Evolutionary conservation across 2,113 vertebrate genomes (phyloP).

Genomic region (sheep (Ovis aries)): ARS-UI_Ramb_v3.0 NC_056065.1:9286001-9286500

Average conservation of each 20-base stretch:
- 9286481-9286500: neutral
- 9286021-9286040: neutral
- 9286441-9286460: neutral
- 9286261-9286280: neutral
- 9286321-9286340: neutral
- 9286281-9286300: neutral
- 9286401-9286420: neutral
- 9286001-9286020: neutral
- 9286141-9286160: neutral
- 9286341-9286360: neutral
- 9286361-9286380: neutral
- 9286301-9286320: neutral
- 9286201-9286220: neutral
- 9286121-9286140: neutral
- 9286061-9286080: neutral
- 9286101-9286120: neutral
- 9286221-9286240: neutral
- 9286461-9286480: neutral
- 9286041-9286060: neutral
- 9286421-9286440: neutral
- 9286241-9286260: neutral
- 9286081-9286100: neutral
- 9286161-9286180: neutral
- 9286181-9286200: neutral
- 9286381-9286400: neutral